Percentiles rank a stretch among this genome's conserved stretches.
Conservation (phyloP, 2,797 vertebrate species). For the Dendrocincla fuliginosa region DNA sequence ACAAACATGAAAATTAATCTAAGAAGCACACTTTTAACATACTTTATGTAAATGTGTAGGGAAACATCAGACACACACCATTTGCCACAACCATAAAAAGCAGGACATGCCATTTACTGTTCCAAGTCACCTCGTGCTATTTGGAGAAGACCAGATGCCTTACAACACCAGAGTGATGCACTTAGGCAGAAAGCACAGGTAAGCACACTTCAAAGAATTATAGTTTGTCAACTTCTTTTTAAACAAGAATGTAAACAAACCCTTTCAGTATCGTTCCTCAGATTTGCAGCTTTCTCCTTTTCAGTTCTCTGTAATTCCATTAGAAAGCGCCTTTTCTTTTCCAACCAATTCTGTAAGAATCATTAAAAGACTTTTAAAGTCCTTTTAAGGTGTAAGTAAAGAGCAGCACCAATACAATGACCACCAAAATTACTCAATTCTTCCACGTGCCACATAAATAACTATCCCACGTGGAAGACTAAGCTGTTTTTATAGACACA, state of each 20-base stretch:
- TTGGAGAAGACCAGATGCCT: neutral
- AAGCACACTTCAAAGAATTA: neutral
- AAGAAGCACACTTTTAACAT: neutral
- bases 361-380: neutral
- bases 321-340: conserved; percentile 84
- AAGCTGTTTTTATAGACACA: neutral
- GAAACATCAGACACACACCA: neutral
- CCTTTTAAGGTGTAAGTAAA: neutral
- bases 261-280: conserved; percentile 69
- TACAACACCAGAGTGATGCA: neutral
- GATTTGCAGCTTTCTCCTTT: conserved; percentile 81
- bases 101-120: neutral
- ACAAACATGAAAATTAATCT: neutral
- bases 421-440: neutral
- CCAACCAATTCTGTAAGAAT: conserved; percentile 87
- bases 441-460: neutral
- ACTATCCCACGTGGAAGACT: neutral
- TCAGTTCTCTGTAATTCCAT: conserved; percentile 77
- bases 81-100: neutral
- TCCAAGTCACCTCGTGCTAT: neutral
- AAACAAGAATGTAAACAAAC: conserved; percentile 63
- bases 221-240: neutral
- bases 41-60: neutral
- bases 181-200: neutral
- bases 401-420: neutral